These are phyloP conservation scores for Achlya flavicornis DNA, from an alignment of 2,888 invertebrate species.

Conservation along the genomic window DNA sequence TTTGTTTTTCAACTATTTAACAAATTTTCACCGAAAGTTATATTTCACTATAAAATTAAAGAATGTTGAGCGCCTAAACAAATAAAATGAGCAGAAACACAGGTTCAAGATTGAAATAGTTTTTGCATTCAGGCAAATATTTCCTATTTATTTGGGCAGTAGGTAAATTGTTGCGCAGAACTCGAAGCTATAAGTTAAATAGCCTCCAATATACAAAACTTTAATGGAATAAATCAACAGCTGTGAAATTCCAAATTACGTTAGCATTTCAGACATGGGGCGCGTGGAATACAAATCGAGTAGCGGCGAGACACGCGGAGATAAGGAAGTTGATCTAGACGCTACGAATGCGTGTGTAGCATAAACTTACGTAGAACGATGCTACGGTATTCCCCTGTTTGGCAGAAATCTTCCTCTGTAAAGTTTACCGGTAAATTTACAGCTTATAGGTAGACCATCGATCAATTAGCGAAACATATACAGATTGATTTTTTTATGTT, in stretches of 20 bases:
- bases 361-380: constrained; percentile 26
- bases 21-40: too few species aligned
- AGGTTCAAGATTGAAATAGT: background rate
- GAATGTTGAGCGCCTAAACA: too few species aligned
- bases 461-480: constrained; percentile 10
- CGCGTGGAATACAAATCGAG: constrained; percentile 54
- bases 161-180: background rate
- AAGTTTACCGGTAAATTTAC: constrained; percentile 17
- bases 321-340: constrained; percentile 62
- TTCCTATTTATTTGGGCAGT: background rate
- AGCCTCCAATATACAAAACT: constrained; percentile 15
- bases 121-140: background rate
- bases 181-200: background rate
- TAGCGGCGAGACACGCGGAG: constrained; percentile 38
- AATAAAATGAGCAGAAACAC: background rate
- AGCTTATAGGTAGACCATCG: background rate
- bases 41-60: too few species aligned
- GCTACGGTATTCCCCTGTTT: constrained; percentile 19
- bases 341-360: constrained; percentile 36
- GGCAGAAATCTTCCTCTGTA: constrained; percentile 20
- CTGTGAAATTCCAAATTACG: constrained; percentile 60
- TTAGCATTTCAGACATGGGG: constrained; percentile 51
- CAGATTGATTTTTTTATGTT: too few species aligned
- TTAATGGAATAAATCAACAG: constrained; percentile 36
- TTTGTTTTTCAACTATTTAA: too few species aligned